Conservation (phyloP, 1,140 invertebrate genomes). For the Periplaneta americana region DNA sequence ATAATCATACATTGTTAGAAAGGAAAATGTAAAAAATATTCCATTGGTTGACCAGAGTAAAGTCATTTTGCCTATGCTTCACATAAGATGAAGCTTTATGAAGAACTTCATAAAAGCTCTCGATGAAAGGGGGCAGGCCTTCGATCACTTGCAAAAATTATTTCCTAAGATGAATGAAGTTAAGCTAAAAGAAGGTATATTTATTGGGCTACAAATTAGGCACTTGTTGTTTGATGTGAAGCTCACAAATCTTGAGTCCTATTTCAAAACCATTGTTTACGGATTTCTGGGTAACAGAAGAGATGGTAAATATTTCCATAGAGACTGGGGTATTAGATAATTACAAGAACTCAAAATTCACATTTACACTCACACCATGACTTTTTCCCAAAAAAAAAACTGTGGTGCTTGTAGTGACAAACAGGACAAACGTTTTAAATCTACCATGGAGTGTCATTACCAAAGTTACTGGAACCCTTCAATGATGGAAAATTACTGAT, state of each 20-base stretch:
- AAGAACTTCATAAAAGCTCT: constrained; percentile 36
- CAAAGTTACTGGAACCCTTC: not conserved
- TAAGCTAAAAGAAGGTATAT: too few species aligned
- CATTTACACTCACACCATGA: not conserved
- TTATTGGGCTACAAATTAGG: constrained; percentile 28
- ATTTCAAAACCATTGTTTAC: not conserved
- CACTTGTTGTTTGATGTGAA: constrained; percentile 25
- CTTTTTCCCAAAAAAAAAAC: too few species aligned
- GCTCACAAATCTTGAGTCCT: constrained; percentile 10
- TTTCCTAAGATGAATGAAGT: constrained; percentile 21
- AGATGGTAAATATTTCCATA: not conserved
- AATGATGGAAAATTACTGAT: not conserved
- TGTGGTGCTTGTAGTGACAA: too few species aligned
- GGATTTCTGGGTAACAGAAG: not conserved
- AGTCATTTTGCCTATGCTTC: constrained; percentile 30
- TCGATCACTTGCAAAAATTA: constrained; percentile 21
- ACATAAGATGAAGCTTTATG: constrained; percentile 32
- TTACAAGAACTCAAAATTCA: too few species aligned
- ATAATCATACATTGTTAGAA: constrained; percentile 19
- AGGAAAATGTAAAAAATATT: constrained; percentile 27
- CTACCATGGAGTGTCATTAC: not conserved
- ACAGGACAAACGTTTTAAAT: not conserved
- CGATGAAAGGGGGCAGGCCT: constrained; percentile 19
- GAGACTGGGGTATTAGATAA: not conserved
- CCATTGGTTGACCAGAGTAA: constrained; percentile 24